These are phyloP conservation scores for Erynnis tages DNA, from an alignment of 2,888 invertebrate species.

Conservation along the genomic window DNA sequence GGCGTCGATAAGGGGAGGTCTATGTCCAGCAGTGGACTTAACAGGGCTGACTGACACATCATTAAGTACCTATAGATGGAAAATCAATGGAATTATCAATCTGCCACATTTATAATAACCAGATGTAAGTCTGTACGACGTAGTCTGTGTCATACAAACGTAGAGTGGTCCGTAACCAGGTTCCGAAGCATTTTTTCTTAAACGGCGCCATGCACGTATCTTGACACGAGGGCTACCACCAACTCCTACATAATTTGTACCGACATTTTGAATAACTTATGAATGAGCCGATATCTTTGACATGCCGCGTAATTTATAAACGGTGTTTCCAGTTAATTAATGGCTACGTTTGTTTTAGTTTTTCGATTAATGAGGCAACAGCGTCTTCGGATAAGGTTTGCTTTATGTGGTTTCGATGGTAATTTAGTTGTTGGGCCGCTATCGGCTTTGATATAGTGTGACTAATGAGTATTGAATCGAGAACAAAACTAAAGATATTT, in stretches of 20 bases:
- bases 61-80: too few species aligned
- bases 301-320: slow-evolving; percentile 56
- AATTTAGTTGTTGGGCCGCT: slow-evolving; percentile 38
- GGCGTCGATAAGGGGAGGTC: too few species aligned
- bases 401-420: slow-evolving; percentile 49
- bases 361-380: slow-evolving; percentile 43
- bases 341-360: slow-evolving; percentile 51
- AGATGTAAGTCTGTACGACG: too few species aligned
- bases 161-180: too few species aligned
- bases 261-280: slow-evolving; percentile 65
- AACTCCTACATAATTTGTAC: slow-evolving; percentile 10
- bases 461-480: slow-evolving; percentile 15
- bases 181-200: too few species aligned
- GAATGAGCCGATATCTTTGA: slow-evolving; percentile 56
- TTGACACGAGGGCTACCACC: background rate
- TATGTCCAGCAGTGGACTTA: too few species aligned
- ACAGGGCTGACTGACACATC: too few species aligned
- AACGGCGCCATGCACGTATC: background rate
- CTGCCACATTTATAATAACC: too few species aligned
- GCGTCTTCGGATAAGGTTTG: slow-evolving; percentile 34
- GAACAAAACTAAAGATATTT: background rate
- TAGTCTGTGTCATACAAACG: too few species aligned
- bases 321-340: slow-evolving; percentile 60
- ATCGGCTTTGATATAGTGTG: slow-evolving; percentile 20
- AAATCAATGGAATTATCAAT: too few species aligned